These are phyloP conservation scores for Agonopterix alstromeriana DNA, from an alignment of 2,888 invertebrate species.

Conservation along the genomic window DNA sequence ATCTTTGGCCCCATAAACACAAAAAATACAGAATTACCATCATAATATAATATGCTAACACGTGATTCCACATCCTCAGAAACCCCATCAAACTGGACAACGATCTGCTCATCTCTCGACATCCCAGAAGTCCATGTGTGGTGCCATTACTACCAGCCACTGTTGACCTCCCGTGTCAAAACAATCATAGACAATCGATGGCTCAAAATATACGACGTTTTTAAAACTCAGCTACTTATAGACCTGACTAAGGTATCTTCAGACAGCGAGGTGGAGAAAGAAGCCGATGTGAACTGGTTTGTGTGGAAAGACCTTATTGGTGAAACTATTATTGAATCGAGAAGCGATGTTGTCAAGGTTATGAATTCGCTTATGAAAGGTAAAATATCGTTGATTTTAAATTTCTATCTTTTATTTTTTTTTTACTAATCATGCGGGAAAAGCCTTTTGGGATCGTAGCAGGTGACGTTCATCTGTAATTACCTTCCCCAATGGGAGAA, in stretches of 20 bases:
- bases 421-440: no score
- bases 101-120: conserved; percentile 77
- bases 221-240: conserved; percentile 52
- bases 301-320: conserved; percentile 83
- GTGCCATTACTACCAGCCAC: conserved; percentile 83
- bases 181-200: conserved; percentile 73
- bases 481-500: no score
- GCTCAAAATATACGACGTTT: conserved; percentile 52
- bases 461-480: no score
- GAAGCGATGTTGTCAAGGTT: conserved; percentile 59
- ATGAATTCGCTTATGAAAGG: conserved; percentile 71
- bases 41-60: no score
- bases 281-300: conserved; percentile 81
- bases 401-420: neutral
- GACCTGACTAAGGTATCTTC: conserved; percentile 58
- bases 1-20: no score
- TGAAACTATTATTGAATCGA: conserved; percentile 64
- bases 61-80: conserved; percentile 40
- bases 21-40: no score
- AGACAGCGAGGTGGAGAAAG: conserved; percentile 67
- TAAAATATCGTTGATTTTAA: conserved; percentile 13
- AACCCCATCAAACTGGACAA: conserved; percentile 78
- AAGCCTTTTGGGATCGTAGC: no score
- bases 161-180: conserved; percentile 82
- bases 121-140: conserved; percentile 80